Percentiles rank a stretch among this genome's conserved stretches.
phyloP scores from a whole-genome alignment of 2,113 vertebrate genomes.

The Gallinago paraguaiae region DNA sequence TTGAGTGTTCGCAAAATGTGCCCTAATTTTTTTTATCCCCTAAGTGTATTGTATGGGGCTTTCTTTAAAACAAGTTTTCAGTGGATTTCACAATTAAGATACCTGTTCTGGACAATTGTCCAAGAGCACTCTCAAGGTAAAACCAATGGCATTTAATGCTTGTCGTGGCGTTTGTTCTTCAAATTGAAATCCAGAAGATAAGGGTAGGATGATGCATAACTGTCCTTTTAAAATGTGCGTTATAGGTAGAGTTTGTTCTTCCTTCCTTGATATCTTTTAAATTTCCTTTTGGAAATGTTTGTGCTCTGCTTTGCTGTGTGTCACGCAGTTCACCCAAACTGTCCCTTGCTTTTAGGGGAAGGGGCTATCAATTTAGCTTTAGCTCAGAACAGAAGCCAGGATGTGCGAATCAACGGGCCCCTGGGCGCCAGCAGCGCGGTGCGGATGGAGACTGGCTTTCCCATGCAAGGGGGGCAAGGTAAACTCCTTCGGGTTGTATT shows the following conservation, averaged over 20 bases:
- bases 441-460: constrained; percentile 88
- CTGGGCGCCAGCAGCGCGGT: constrained; percentile 82
- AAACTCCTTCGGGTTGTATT: neutral
- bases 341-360: constrained; percentile 81
- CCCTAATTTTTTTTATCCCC: neutral
- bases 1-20: neutral
- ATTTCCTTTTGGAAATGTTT: neutral
- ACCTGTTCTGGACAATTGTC: neutral
- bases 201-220: neutral
- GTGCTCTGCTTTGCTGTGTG: neutral
- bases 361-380: constrained; percentile 93
- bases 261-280: neutral
- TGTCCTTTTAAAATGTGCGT: rapidly evolving
- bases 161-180: neutral
- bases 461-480: constrained; percentile 89
- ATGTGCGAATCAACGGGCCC: constrained; percentile 94
- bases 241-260: neutral
- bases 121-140: neutral
- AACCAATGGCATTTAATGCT: neutral
- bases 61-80: neutral
- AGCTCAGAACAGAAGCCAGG: constrained; percentile 89
- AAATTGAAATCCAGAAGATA: neutral
- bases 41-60: neutral
- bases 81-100: neutral
- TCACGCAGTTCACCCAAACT: neutral